Evolutionary conservation across 2,113 vertebrate genomes (phyloP).

Genomic region (Proterorhinus semilunaris): DNA sequence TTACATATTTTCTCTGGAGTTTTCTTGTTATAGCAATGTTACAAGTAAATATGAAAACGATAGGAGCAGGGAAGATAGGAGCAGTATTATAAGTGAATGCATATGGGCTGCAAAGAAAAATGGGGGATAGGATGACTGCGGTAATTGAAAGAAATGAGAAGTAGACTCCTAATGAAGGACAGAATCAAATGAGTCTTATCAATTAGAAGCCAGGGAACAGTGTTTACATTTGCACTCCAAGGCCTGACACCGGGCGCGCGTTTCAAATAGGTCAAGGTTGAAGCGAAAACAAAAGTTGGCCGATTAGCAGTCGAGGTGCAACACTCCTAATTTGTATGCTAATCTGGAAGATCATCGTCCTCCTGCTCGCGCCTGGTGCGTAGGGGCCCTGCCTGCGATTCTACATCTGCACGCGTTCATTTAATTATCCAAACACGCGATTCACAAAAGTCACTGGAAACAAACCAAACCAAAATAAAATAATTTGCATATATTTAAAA

Average conservation of each 20-base stretch:
- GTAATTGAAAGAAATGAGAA: constrained; percentile 51
- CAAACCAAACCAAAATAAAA: constrained; percentile 79
- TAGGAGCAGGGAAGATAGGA: too few species aligned
- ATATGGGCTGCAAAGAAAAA: background rate
- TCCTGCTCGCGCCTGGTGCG: constrained; percentile 21
- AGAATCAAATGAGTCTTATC: constrained; percentile 69
- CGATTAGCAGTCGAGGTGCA: constrained; percentile 71
- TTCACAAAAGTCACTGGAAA: constrained; percentile 78
- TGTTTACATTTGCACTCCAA: constrained; percentile 64
- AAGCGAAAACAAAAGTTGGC: constrained; percentile 72
- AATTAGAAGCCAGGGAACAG: constrained; percentile 56
- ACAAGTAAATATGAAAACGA: background rate
- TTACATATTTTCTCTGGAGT: background rate
- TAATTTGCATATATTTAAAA: constrained; percentile 79
- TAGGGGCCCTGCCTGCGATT: constrained; percentile 59
- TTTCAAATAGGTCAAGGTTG: constrained; percentile 78
- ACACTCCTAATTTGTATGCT: constrained; percentile 73
- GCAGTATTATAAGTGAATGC: constrained; percentile 5
- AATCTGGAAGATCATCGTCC: constrained; percentile 69
- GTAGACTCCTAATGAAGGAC: constrained; percentile 56
- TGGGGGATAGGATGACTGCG: constrained; percentile 16
- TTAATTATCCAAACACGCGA: constrained; percentile 79
- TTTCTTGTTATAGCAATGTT: background rate
- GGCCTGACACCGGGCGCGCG: constrained; percentile 49
- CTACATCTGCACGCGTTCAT: constrained; percentile 73